Evolutionary conservation across 2,113 vertebrate species (phyloP).

Genomic region (Pontoporia blainvillei): DNA sequence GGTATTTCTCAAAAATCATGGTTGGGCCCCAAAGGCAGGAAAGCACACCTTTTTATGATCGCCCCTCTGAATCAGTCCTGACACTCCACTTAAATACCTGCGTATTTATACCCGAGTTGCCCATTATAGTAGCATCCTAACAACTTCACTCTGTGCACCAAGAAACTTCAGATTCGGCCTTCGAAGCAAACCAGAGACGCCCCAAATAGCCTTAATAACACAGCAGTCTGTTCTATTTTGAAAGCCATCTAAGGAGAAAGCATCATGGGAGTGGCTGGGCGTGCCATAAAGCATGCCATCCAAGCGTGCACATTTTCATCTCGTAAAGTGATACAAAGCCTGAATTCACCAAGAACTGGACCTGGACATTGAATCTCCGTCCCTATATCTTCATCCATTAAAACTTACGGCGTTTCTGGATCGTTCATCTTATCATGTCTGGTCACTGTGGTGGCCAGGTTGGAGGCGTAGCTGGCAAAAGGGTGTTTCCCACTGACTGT

Average conservation of each 20-base stretch:
- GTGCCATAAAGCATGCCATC: neutral
- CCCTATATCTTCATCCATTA: neutral
- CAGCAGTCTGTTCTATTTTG: neutral
- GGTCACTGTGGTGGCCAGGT: neutral
- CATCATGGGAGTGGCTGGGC: neutral
- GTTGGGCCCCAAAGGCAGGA: neutral
- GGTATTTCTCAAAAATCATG: neutral
- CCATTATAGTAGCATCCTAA: neutral
- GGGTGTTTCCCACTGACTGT: neutral
- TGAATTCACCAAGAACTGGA: neutral
- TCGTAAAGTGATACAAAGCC: neutral
- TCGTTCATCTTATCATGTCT: neutral
- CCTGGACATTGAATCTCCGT: neutral
- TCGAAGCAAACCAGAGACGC: neutral
- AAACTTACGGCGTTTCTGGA: neutral
- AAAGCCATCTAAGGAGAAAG: neutral
- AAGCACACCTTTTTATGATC: neutral
- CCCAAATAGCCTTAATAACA: neutral
- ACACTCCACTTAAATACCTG: neutral
- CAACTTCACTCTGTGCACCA: neutral
- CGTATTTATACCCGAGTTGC: no score
- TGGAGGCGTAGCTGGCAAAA: neutral
- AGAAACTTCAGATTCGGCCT: neutral
- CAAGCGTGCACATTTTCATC: neutral
- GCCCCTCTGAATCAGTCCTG: neutral